A percentile compares a stretch with the other conserved stretches of the same genome.
Evolutionary conservation across 2,888 invertebrate species (phyloP).

Genomic region (Eristalinus aeneus): DNA sequence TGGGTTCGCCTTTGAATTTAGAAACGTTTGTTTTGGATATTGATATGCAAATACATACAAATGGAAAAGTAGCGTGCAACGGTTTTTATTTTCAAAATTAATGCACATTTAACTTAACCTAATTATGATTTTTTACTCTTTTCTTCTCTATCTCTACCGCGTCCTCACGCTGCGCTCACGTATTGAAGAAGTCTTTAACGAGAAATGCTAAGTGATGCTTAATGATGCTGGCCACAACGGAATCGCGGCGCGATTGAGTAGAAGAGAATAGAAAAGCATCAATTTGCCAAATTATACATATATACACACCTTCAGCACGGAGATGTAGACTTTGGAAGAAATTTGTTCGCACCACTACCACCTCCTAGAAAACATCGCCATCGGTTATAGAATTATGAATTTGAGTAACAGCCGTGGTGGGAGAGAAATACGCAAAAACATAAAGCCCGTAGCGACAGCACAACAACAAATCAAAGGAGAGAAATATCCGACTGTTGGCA

Average conservation of each 20-base stretch:
- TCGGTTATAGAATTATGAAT: slow-evolving; percentile 55
- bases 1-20: slow-evolving; percentile 28
- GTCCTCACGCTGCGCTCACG: background rate
- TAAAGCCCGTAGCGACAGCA: background rate
- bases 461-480: slow-evolving; percentile 26
- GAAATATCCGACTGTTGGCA: slow-evolving; percentile 19
- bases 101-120: slow-evolving; percentile 47
- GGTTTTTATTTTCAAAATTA: slow-evolving; percentile 45
- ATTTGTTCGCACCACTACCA: background rate
- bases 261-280: slow-evolving; percentile 38
- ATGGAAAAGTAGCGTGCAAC: slow-evolving; percentile 59
- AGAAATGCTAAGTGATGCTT: slow-evolving; percentile 33
- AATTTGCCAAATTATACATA: slow-evolving; percentile 50
- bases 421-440: slow-evolving; percentile 11
- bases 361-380: background rate
- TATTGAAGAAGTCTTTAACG: slow-evolving; percentile 19
- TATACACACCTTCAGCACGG: background rate
- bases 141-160: background rate
- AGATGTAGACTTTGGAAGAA: background rate
- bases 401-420: slow-evolving; percentile 30
- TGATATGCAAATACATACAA: slow-evolving; percentile 50
- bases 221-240: slow-evolving; percentile 42
- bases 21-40: slow-evolving; percentile 23
- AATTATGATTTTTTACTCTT: background rate
- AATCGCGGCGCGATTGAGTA: background rate